These are phyloP conservation scores for Elephas maximus DNA, from an alignment of 2,113 vertebrate species.

Conservation along the genomic window DNA sequence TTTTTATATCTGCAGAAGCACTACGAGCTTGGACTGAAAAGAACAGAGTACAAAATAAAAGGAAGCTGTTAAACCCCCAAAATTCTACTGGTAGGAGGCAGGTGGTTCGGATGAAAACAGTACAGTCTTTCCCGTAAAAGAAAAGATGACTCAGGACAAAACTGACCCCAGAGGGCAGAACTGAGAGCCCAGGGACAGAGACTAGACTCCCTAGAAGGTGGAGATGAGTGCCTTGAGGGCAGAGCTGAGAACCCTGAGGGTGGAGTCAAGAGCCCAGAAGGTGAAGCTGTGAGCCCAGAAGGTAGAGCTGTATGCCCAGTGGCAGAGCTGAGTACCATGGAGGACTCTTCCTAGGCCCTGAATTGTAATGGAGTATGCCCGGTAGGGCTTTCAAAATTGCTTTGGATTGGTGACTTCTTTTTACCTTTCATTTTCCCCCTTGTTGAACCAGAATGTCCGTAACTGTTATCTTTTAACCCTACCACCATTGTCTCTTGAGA, in stretches of 20 bases:
- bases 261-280: too few species aligned
- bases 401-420: not conserved
- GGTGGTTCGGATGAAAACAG: not conserved
- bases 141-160: not conserved
- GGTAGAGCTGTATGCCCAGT: too few species aligned
- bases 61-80: not conserved
- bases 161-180: not conserved
- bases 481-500: rapidly evolving
- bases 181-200: not conserved
- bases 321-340: not conserved
- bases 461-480: rapidly evolving
- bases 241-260: not conserved
- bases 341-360: rapidly evolving
- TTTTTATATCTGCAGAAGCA: not conserved
- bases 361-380: not conserved
- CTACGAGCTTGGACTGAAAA: not conserved
- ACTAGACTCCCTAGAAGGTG: too few species aligned
- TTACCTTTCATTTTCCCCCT: too few species aligned
- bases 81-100: not conserved
- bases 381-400: not conserved
- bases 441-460: not conserved
- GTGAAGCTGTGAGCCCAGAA: not conserved
- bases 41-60: not conserved
- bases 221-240: too few species aligned
- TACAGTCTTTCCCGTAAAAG: not conserved